These are phyloP conservation scores for Arenaria interpres DNA, from an alignment of 2,113 vertebrate species.

Conservation along the genomic window DNA sequence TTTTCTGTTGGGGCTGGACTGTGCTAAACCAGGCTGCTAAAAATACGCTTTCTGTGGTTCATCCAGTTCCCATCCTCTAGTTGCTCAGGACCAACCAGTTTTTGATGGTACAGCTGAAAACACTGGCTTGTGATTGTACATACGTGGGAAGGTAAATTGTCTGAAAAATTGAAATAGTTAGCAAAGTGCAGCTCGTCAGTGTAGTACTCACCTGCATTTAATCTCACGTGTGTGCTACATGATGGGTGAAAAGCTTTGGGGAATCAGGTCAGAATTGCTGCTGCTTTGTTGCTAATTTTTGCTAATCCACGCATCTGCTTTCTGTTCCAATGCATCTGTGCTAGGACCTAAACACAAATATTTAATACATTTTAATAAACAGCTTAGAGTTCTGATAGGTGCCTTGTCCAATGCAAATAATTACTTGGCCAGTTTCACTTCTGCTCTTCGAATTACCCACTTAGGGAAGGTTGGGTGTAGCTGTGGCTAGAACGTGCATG, in stretches of 20 bases:
- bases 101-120: not conserved
- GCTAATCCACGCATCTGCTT: rapidly evolving
- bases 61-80: not conserved
- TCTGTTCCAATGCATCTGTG: not conserved
- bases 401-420: not conserved
- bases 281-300: not conserved
- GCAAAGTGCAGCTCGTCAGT: not conserved
- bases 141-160: not conserved
- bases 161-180: not conserved
- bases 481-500: not conserved
- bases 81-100: not conserved
- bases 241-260: not conserved
- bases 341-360: not conserved
- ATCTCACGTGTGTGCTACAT: rapidly evolving
- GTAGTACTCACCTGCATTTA: not conserved
- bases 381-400: not conserved
- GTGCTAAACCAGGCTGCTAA: not conserved
- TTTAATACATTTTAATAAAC: not conserved
- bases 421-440: not conserved
- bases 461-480: not conserved
- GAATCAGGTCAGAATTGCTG: not conserved
- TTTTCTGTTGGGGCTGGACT: not conserved
- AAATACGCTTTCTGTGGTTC: not conserved
- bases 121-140: not conserved
- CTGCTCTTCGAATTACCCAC: not conserved